phyloP scores from a whole-genome alignment of 2,888 invertebrate genomes.

The Drosophila paramelanica region DNA sequence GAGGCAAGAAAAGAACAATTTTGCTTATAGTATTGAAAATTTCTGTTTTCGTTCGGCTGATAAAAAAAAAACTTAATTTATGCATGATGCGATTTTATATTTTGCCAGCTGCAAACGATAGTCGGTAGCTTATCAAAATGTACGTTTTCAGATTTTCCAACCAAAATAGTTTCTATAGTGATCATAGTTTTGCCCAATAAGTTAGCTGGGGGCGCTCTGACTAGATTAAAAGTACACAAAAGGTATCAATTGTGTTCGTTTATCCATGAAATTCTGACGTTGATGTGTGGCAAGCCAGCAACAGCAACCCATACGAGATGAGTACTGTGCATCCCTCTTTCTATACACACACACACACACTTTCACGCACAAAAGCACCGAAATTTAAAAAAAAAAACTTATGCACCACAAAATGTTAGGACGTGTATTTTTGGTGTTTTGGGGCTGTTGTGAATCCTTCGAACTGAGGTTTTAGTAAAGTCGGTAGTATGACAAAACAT shows the following conservation, averaged over 20 bases:
- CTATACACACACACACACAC: neutral
- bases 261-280: slow-evolving; percentile 68
- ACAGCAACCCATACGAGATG: slow-evolving; percentile 47
- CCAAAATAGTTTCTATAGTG: slow-evolving; percentile 4
- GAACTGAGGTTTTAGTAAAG: slow-evolving; percentile 36
- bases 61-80: slow-evolving; percentile 12
- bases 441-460: slow-evolving; percentile 20
- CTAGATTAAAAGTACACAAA: slow-evolving; percentile 70
- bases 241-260: slow-evolving; percentile 71
- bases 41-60: slow-evolving; percentile 12
- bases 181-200: slow-evolving; percentile 18
- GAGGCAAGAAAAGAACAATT: neutral
- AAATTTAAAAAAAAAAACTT: slow-evolving; percentile 23
- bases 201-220: slow-evolving; percentile 27
- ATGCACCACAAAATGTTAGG: slow-evolving; percentile 10
- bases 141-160: slow-evolving; percentile 6
- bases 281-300: slow-evolving; percentile 51
- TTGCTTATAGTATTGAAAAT: slow-evolving; percentile 6
- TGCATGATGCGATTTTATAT: slow-evolving; percentile 26
- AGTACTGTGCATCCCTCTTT: slow-evolving; percentile 43
- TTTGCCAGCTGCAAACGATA: slow-evolving; percentile 43
- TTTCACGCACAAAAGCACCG: slow-evolving; percentile 5
- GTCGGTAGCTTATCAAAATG: neutral
- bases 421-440: slow-evolving; percentile 25
- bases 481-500: slow-evolving; percentile 65